Conservation (phyloP, 2,113 vertebrate species). For the Ctenomys sociabilis region DNA sequence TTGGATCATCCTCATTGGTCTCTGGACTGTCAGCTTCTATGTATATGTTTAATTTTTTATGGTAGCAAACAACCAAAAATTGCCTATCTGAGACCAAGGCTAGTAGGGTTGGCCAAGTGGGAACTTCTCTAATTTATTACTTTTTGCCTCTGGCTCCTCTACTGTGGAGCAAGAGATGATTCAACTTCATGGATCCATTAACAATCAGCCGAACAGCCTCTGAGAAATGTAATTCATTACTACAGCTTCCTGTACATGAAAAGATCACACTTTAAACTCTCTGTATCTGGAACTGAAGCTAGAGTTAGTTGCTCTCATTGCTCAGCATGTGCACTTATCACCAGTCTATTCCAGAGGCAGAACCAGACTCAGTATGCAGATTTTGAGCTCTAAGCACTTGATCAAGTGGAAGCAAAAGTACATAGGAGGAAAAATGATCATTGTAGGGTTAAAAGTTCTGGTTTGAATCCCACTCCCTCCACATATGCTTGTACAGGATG, state of each 20-base stretch:
- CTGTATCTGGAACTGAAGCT: background rate
- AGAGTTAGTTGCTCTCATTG: background rate
- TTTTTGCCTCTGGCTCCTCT: background rate
- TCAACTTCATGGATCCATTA: background rate
- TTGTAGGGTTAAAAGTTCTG: background rate
- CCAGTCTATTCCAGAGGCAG: background rate
- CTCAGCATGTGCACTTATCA: no score
- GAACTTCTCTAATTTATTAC: background rate
- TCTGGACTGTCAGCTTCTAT: background rate
- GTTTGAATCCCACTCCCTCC: background rate
- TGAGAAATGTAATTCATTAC: background rate
- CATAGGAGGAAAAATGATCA: background rate
- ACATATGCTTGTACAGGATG: background rate
- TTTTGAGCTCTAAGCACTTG: no score
- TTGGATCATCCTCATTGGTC: background rate
- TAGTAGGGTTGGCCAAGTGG: background rate
- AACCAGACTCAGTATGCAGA: background rate
- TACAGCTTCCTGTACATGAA: background rate
- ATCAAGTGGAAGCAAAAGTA: background rate
- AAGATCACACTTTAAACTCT: background rate
- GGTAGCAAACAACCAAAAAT: background rate
- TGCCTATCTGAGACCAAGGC: background rate
- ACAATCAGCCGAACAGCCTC: background rate
- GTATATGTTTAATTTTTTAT: background rate
- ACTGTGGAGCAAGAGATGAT: constrained; percentile 12